phyloP scores from a whole-genome alignment of 2,113 vertebrate genomes.

The Chlorocebus sabaeus region DNA sequence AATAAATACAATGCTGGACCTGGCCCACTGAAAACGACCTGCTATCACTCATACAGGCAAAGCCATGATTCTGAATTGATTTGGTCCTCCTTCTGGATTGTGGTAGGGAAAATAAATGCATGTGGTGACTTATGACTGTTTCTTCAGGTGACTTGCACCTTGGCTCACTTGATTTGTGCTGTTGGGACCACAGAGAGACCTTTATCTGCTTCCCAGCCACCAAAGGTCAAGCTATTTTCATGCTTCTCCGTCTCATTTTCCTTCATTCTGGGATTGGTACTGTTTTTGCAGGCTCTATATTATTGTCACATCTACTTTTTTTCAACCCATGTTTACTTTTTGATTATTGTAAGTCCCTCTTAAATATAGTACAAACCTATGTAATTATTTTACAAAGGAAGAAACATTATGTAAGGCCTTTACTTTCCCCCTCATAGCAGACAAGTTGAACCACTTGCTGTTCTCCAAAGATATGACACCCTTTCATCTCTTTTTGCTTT shows the following conservation, averaged over 20 bases:
- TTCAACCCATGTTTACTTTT: background rate
- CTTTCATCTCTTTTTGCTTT: background rate
- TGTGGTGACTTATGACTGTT: slow-evolving; percentile 74
- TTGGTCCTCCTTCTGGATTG: slow-evolving; percentile 57
- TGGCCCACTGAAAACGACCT: slow-evolving; percentile 64
- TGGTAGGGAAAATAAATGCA: slow-evolving; percentile 71
- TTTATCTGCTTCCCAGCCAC: slow-evolving; percentile 47
- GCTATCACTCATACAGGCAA: slow-evolving; percentile 64
- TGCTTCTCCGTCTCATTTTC: slow-evolving; percentile 46
- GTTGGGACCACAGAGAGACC: slow-evolving; percentile 53
- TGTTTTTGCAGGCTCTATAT: slow-evolving; percentile 39
- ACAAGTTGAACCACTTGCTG: background rate
- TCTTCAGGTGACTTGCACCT: slow-evolving; percentile 78
- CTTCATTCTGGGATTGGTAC: slow-evolving; percentile 52
- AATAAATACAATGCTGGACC: slow-evolving; percentile 62
- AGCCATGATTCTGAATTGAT: slow-evolving; percentile 50
- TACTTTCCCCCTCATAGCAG: background rate
- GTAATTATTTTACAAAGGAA: slow-evolving; percentile 29
- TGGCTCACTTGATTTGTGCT: slow-evolving; percentile 70
- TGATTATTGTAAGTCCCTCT: slow-evolving; percentile 11
- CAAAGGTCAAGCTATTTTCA: slow-evolving; percentile 58
- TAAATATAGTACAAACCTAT: background rate
- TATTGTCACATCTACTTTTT: slow-evolving; percentile 43
- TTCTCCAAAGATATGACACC: background rate
- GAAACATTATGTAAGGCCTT: background rate